Percentiles rank a stretch among this genome's conserved stretches.
Evolutionary conservation across 2,113 vertebrate genomes (phyloP).

Genomic region (Nyctereutes procyonoides): DNA sequence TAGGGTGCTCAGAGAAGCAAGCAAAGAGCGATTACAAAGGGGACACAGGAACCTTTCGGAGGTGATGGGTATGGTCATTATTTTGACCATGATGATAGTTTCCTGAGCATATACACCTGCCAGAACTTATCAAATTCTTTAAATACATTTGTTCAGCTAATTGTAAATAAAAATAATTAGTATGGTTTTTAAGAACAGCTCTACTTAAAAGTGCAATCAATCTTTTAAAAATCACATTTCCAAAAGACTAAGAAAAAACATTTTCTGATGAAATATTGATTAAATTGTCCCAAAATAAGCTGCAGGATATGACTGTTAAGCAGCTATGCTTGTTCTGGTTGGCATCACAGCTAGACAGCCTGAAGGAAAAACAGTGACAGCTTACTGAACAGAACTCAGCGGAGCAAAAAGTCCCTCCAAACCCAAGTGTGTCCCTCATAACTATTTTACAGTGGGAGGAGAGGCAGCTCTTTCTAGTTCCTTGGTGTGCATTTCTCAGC

Average conservation of each 20-base stretch:
- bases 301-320: neutral
- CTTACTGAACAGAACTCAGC: neutral
- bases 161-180: conserved; percentile 2
- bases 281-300: conserved; percentile 29
- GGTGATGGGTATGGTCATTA: neutral
- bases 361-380: neutral
- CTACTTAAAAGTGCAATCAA: neutral
- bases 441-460: neutral
- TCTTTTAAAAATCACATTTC: conserved; percentile 53
- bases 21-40: neutral
- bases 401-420: neutral
- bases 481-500: neutral
- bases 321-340: neutral
- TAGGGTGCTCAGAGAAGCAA: fast-evolving
- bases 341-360: neutral
- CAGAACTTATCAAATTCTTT: neutral
- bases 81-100: neutral
- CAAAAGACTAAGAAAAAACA: neutral
- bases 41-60: fast-evolving
- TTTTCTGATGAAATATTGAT: conserved; percentile 68
- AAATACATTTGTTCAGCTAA: neutral
- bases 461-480: neutral
- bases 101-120: neutral
- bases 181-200: neutral
- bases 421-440: neutral